phyloP scores from a whole-genome alignment of 1,140 invertebrate genomes.

The Pogonomyrmex barbatus region DNA sequence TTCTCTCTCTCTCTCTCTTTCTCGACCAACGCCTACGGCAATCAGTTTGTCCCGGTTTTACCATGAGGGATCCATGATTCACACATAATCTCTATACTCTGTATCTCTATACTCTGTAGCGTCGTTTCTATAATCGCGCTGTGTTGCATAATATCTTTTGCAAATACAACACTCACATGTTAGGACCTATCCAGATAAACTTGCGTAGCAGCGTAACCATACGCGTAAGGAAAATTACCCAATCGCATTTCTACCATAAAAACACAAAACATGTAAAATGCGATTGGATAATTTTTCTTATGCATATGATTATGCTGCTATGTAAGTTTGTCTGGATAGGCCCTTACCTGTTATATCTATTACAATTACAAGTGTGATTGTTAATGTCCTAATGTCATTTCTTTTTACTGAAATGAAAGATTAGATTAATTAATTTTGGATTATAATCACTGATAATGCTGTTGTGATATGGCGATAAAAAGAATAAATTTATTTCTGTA shows the following conservation, averaged over 20 bases:
- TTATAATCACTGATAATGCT: constrained; percentile 8
- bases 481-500: constrained; percentile 70
- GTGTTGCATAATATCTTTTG: not conserved
- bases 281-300: no score
- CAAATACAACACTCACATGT: not conserved
- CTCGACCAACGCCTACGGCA: no score
- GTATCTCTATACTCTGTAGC: not conserved
- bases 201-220: no score
- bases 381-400: not conserved
- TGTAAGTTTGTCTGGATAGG: no score
- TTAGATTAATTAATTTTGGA: constrained; percentile 2
- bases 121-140: not conserved
- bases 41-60: constrained; percentile 26
- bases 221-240: no score
- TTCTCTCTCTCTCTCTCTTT: not conserved
- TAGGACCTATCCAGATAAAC: not conserved
- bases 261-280: no score
- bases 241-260: no score
- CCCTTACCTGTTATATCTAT: no score
- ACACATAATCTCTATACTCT: not conserved
- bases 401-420: not conserved
- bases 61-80: not conserved
- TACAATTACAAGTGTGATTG: not conserved
- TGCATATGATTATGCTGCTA: no score
- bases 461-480: constrained; percentile 40